These are phyloP conservation scores for Ctenomys sociabilis DNA, from an alignment of 2,113 vertebrate genomes.

Conservation along the genomic window DNA sequence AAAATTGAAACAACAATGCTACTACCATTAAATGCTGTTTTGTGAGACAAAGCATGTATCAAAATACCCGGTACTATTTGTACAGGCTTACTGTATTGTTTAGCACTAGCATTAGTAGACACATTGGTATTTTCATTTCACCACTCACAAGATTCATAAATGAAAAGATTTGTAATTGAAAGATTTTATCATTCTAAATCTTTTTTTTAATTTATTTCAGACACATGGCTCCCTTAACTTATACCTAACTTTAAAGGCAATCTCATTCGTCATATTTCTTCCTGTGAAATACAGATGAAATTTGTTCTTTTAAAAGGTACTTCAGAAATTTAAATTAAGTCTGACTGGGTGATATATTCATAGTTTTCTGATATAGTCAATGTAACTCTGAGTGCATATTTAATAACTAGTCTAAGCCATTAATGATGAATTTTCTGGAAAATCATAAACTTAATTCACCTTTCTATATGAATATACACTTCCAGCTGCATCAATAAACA, in stretches of 20 bases:
- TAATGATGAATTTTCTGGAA: neutral
- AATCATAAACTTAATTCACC: neutral
- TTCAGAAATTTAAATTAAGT: neutral
- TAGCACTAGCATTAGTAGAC: constrained; percentile 8
- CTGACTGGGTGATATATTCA: neutral
- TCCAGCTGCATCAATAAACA: neutral
- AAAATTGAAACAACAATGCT: neutral
- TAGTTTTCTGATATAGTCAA: neutral
- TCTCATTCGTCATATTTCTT: neutral
- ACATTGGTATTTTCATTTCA: neutral
- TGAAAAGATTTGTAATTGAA: neutral
- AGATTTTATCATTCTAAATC: neutral
- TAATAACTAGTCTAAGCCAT: neutral
- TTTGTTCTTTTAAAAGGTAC: constrained; percentile 40
- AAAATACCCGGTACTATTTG: neutral
- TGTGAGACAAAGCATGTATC: neutral
- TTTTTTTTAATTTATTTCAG: constrained; percentile 6
- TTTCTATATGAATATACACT: neutral
- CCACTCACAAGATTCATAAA: neutral
- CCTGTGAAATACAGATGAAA: constrained; percentile 34
- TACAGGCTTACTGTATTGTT: neutral
- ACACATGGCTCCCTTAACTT: neutral
- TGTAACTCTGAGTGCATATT: neutral
- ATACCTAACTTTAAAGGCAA: neutral
- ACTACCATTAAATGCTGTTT: neutral